Base-by-base conservation (phyloP, 2,888 invertebrate genomes). In the Frankliniella fusca region DNA sequence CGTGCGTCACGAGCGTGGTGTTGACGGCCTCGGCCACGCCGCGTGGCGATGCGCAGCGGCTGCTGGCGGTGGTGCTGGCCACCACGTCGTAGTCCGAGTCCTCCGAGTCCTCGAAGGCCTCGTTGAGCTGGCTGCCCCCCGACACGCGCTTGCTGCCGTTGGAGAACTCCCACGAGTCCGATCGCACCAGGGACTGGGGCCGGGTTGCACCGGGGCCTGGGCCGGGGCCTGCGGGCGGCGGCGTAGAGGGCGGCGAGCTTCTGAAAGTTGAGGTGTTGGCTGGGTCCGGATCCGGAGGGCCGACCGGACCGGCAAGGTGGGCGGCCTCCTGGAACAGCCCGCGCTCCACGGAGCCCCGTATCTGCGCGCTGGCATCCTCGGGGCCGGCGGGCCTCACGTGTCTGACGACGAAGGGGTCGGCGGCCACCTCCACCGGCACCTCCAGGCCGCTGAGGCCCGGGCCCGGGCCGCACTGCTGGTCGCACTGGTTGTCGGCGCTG, bases 371-470 rank as follows among this genome's bases (percentile, higher is more conserved):
- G 48, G 11, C 48, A 12, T 81, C 70, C 65, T 50, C 83, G n/a
- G 80, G 49, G 76, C 81, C 38, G 38, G 38, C 48, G 70, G 50
- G 82, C 81, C 15, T 83, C 81, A 11, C 54, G 49, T 83, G 82
- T 70, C 82, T 82, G 8, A 81, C 83, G 80, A 83, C 70, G 80
- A 84, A 83, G 49, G 84, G 83, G 27, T 84, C 84, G 23, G 70
- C 70, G 11, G 70, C 70, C 70, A 76, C 70, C 70, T 76, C 70
- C 23, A 76, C 70, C 23, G 27, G 23, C 70, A 76, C 70, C 23
- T 76, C 70, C 15, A 0, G 61, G 20, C 61, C 61, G 70, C 10
- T 12, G 70, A 3, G 70, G 70, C 61, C 61, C 20, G 23, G 70
- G 27, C 70, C 70, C 23, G 27, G 70, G 23, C 70, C 70, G 23